Conservation (phyloP, 2,888 invertebrate species). For the Catocala nupta region DNA sequence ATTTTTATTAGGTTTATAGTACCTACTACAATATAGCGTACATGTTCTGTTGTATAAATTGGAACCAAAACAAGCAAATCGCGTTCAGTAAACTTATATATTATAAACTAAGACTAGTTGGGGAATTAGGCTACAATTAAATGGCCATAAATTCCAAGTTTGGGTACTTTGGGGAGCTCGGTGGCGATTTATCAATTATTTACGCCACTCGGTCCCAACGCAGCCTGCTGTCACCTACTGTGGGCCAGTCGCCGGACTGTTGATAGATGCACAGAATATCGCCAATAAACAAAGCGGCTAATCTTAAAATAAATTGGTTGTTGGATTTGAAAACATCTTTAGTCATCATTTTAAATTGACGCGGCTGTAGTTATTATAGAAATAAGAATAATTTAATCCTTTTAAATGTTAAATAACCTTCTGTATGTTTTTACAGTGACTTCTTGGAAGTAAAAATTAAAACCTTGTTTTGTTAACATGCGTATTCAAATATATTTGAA, state of each 20-base stretch:
- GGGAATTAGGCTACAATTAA: slow-evolving; percentile 86
- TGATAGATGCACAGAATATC: slow-evolving; percentile 58
- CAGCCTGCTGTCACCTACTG: slow-evolving; percentile 70
- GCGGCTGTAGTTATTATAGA: too few species aligned
- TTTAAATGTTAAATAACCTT: too few species aligned
- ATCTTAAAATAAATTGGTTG: neutral
- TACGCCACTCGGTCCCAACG: slow-evolving; percentile 80
- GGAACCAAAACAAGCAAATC: slow-evolving; percentile 39
- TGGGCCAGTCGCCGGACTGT: slow-evolving; percentile 59
- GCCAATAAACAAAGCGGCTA: slow-evolving; percentile 21
- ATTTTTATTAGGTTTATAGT: too few species aligned
- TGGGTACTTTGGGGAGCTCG: slow-evolving; percentile 81
- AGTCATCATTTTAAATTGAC: too few species aligned
- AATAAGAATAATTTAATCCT: too few species aligned
- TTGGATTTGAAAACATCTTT: too few species aligned
- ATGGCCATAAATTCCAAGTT: slow-evolving; percentile 84
- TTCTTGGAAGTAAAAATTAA: too few species aligned
- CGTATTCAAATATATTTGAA: too few species aligned
- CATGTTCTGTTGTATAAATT: neutral
- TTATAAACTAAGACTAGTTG: slow-evolving; percentile 79
- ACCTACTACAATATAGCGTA: too few species aligned
- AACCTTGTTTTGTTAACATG: too few species aligned
- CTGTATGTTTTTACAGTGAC: too few species aligned
- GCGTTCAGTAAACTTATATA: slow-evolving; percentile 69
- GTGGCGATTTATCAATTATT: slow-evolving; percentile 88